A percentile compares a stretch with the other conserved stretches of the same genome.
These are phyloP conservation scores for Intoshia linei DNA, from an alignment of 1,140 invertebrate species.

Conservation along the genomic window DNA sequence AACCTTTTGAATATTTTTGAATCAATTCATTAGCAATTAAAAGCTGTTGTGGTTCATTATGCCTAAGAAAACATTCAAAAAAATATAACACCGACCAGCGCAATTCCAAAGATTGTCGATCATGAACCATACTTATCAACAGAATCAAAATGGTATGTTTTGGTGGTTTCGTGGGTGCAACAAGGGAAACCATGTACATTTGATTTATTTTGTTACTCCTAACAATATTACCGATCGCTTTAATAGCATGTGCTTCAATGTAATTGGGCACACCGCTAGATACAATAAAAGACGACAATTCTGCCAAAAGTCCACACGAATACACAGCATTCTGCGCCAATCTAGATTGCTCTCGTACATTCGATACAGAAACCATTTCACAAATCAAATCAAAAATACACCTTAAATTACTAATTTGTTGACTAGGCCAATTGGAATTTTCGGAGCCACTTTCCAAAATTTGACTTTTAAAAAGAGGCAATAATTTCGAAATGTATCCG, in stretches of 20 bases:
- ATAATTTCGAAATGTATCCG: conserved; percentile 48
- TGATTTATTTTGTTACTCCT: conserved; percentile 59
- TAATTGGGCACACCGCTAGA: conserved; percentile 74
- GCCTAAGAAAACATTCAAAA: conserved; percentile 71
- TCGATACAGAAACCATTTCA: conserved; percentile 23
- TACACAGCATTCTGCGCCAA: not conserved
- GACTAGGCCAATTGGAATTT: not conserved
- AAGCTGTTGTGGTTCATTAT: conserved; percentile 35
- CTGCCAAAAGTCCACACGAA: conserved; percentile 28
- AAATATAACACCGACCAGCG: conserved; percentile 78
- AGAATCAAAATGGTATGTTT: conserved; percentile 63
- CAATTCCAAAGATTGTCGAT: conserved; percentile 63
- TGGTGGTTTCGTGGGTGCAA: conserved; percentile 59
- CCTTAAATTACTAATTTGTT: too few relatives aligned
- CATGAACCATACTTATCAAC: conserved; percentile 90
- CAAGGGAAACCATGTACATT: conserved; percentile 54
- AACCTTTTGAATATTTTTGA: not conserved
- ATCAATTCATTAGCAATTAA: conserved; percentile 4
- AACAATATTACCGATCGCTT: conserved; percentile 66
- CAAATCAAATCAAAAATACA: conserved; percentile 20
- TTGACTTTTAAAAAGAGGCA: conserved; percentile 43
- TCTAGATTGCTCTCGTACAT: too few relatives aligned
- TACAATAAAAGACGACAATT: conserved; percentile 55
- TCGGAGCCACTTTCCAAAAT: conserved; percentile 16
- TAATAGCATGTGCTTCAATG: conserved; percentile 73